A percentile compares a stretch with the other conserved stretches of the same genome.
phyloP scores from a whole-genome alignment of 2,797 vertebrate species.

The Acanthurus tractus region DNA sequence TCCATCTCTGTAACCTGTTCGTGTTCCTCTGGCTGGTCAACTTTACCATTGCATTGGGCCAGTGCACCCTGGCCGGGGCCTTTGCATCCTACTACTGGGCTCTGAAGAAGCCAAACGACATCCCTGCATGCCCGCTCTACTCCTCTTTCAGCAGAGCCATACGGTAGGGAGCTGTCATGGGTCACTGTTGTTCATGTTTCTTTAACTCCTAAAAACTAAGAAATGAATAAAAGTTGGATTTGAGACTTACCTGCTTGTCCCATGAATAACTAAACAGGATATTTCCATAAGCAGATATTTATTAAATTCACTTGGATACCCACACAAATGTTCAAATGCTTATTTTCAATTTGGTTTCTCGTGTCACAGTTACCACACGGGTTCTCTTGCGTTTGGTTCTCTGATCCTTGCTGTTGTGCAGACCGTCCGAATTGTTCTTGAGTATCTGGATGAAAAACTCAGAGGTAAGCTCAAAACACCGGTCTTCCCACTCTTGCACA shows the following conservation, averaged over 20 bases:
- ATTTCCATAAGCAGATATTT: too few relatives aligned
- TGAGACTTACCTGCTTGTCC: neutral
- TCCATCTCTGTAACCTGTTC: slow-evolving; percentile 94
- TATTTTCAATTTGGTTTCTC: slow-evolving; percentile 14
- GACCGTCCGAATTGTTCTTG: slow-evolving; percentile 89
- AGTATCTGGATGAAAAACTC: slow-evolving; percentile 93
- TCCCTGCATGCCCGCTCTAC: slow-evolving; percentile 91
- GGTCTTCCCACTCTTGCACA: neutral
- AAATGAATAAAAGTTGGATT: neutral
- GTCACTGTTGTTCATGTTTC: neutral
- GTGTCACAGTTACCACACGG: slow-evolving; percentile 92
- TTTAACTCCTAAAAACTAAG: neutral
- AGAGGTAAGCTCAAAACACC: slow-evolving; percentile 82
- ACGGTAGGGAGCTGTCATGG: slow-evolving; percentile 80
- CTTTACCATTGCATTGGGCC: slow-evolving; percentile 94
- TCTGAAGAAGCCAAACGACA: slow-evolving; percentile 92
- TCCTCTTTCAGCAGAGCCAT: slow-evolving; percentile 93
- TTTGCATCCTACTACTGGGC: slow-evolving; percentile 99
- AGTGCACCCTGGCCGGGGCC: slow-evolving; percentile 96
- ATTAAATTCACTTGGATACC: too few relatives aligned
- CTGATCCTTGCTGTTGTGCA: slow-evolving; percentile 93
- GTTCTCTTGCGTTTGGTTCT: slow-evolving; percentile 95
- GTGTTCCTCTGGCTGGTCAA: slow-evolving; percentile 97
- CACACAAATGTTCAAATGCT: too few relatives aligned
- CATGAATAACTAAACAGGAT: too few relatives aligned